These are phyloP conservation scores for Lasius fuliginosus DNA, from an alignment of 2,888 invertebrate species.

Conservation along the genomic window DNA sequence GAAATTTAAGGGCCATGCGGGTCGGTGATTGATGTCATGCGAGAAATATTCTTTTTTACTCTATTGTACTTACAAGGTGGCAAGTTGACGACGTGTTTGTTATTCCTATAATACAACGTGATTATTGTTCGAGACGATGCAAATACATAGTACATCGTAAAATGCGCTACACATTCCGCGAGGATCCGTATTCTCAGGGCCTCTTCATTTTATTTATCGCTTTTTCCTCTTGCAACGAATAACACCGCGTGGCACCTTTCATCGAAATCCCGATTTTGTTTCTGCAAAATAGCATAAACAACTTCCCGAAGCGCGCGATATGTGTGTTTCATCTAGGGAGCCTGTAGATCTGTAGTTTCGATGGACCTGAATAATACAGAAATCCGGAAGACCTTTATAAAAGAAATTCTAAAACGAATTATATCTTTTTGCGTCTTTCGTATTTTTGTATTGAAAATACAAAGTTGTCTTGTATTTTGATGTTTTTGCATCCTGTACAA, in stretches of 20 bases:
- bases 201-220: constrained; percentile 47
- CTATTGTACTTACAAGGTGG: constrained; percentile 67
- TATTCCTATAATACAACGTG: constrained; percentile 46
- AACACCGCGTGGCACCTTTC: constrained; percentile 32
- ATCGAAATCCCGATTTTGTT: constrained; percentile 32
- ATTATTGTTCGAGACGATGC: constrained; percentile 43
- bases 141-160: constrained; percentile 39
- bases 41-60: constrained; percentile 66
- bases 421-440: background rate
- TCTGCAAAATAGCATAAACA: constrained; percentile 1
- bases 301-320: background rate
- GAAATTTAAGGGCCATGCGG: constrained; percentile 76
- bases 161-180: constrained; percentile 73
- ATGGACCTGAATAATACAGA: background rate
- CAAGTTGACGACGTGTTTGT: constrained; percentile 30
- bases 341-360: background rate
- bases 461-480: background rate
- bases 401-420: background rate
- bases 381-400: constrained; percentile 2
- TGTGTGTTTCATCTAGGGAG: background rate
- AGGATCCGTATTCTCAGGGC: constrained; percentile 60
- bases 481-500: background rate
- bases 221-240: constrained; percentile 44
- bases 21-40: constrained; percentile 79
- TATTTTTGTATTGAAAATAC: background rate